Evolutionary conservation across 2,113 vertebrate species (phyloP).

Genomic region (Fregata magnificens): DNA sequence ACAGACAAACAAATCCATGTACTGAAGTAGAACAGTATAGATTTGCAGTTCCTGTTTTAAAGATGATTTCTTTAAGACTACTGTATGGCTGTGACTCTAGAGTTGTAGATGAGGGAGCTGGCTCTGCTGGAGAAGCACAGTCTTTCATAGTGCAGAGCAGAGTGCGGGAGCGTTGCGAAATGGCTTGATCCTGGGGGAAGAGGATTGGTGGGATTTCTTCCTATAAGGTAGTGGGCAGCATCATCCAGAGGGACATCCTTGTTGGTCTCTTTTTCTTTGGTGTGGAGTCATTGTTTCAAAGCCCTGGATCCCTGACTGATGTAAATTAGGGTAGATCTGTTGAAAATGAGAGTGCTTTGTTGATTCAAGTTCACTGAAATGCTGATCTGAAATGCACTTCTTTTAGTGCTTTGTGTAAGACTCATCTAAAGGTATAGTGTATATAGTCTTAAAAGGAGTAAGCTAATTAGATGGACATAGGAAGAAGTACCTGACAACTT

Average conservation of each 20-base stretch:
- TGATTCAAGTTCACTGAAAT: neutral
- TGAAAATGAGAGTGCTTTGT: neutral
- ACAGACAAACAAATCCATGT: neutral
- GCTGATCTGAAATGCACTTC: neutral
- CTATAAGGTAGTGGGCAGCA: neutral
- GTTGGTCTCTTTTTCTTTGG: neutral
- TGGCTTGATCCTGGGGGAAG: neutral
- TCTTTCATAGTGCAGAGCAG: neutral
- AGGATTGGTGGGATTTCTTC: neutral
- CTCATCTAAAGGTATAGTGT: neutral
- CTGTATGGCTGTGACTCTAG: neutral
- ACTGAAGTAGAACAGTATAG: neutral
- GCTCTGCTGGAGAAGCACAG: neutral
- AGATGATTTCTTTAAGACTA: neutral
- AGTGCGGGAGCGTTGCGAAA: neutral
- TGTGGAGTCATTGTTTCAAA: neutral
- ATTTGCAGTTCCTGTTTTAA: neutral
- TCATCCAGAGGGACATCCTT: neutral
- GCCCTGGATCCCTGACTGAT: neutral
- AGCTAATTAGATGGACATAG: neutral
- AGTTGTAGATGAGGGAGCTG: neutral
- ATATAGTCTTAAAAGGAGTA: neutral
- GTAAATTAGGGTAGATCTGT: neutral
- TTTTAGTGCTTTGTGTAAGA: neutral
- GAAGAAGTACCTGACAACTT: neutral